Percentiles rank a stretch among this genome's conserved stretches.
Conservation (phyloP, 1,140 invertebrate genomes). For the Ceratina japonica region DNA sequence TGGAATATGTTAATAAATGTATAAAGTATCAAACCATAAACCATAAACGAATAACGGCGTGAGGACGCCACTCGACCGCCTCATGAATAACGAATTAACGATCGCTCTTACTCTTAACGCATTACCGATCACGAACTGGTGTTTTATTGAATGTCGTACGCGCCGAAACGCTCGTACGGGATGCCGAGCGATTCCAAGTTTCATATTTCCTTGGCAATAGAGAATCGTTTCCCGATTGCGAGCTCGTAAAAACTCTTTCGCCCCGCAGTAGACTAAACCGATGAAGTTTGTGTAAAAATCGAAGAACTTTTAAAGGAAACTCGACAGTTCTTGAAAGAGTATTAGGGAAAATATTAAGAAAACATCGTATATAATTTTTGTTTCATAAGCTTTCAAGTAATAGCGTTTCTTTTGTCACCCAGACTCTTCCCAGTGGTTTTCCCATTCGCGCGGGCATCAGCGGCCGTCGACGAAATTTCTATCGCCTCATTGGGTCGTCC, state of each 20-base stretch:
- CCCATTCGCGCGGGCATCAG: neutral
- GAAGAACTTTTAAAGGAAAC: too few relatives aligned
- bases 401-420: too few relatives aligned
- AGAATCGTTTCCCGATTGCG: neutral
- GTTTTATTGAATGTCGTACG: neutral
- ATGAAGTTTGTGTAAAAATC: neutral
- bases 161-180: neutral
- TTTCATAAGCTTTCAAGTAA: too few relatives aligned
- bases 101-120: slow-evolving; percentile 37
- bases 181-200: neutral
- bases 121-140: slow-evolving; percentile 19
- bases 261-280: neutral
- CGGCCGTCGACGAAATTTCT: neutral
- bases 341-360: too few relatives aligned
- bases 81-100: slow-evolving; percentile 41
- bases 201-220: neutral
- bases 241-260: neutral
- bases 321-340: too few relatives aligned
- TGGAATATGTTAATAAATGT: too few relatives aligned
- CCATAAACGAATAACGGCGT: neutral
- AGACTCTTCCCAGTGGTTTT: neutral
- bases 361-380: too few relatives aligned
- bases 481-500: neutral
- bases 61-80: neutral
- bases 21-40: neutral